Evolutionary conservation across 2,888 invertebrate genomes (phyloP), one percentile per base, ranked within the genome.

Genomic region (Andrena trimmerana): DNA sequence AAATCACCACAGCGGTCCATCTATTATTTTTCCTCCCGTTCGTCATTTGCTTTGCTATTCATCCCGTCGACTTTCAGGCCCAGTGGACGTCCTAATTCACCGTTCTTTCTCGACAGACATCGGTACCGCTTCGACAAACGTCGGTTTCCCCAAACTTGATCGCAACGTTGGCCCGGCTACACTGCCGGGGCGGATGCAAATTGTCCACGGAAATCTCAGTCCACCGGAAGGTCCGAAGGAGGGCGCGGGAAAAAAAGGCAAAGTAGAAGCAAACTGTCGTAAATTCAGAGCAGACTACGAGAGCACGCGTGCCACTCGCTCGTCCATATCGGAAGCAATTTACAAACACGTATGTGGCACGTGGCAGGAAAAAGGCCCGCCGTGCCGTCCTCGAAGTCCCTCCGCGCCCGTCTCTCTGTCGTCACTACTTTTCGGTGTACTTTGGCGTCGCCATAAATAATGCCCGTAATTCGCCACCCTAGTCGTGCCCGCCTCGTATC

Each of bases 241-340:
- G 62, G 62, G 13, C 10, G 33, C 27, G 24, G n/a, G 24, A 31
- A 59, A 77, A 77, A 75, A 75, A 67, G 57, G 50, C 68, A 13
- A 78, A 76, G 73, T 29, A 24, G 63, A 76, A 27, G 69, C 60
- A 24, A 80, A 73, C 78, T 69, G 79, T 76, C 86, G 81, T 87
- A 88, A 87, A 87, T 87, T 72, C 77, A 57, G 57, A 78, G 48
- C 72, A 29, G 74, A 75, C 68, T 70, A 57, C 62, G 31, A 60
- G 69, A 78, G 67, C 69, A 71, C 78, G 73, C 80, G 86, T 81
- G 77, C 71, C 70, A 77, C 73, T 80, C 72, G 80, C 48, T 78
- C 77, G 86, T 65, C 69, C 81, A 63, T 90, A 91, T 90, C 90
- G 91, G 92, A 91, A 92, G 89, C 88, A 90, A 92, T 92, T 92